A percentile compares a stretch with the other conserved stretches of the same genome.
Conservation (phyloP, 2,888 invertebrate species). For the Melieria crassipennis region DNA sequence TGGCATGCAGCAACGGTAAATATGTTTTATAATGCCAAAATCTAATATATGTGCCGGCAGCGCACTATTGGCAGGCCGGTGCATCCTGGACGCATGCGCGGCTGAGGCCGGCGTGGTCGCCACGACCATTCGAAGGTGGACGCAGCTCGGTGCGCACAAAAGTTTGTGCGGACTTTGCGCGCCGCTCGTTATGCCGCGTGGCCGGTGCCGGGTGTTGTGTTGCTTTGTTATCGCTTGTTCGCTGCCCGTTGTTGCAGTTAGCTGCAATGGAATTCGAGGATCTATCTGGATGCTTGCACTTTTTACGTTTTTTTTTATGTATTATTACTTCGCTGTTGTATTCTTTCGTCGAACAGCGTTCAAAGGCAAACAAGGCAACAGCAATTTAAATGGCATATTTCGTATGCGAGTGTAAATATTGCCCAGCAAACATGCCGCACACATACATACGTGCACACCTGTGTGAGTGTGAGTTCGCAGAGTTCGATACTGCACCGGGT, state of each 20-base stretch:
- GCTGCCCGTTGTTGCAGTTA: slow-evolving; percentile 11
- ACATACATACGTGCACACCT: slow-evolving; percentile 2
- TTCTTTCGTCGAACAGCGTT: no score
- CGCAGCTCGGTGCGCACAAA: no score
- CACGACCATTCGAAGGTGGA: no score
- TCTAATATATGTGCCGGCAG: neutral
- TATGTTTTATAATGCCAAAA: slow-evolving; percentile 40
- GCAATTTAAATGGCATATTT: slow-evolving; percentile 34
- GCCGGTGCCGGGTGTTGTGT: no score
- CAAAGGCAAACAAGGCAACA: neutral
- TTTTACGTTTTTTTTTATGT: no score
- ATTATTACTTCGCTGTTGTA: no score
- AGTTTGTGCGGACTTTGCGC: no score
- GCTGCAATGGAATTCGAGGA: slow-evolving; percentile 22
- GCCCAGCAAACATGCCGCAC: slow-evolving; percentile 16
- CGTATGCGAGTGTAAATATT: slow-evolving; percentile 23
- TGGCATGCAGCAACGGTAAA: slow-evolving; percentile 42
- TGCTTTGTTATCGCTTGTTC: no score
- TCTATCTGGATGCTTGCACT: neutral
- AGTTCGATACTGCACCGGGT: neutral
- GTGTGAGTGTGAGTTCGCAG: neutral
- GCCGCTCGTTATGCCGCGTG: no score
- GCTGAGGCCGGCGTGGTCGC: no score
- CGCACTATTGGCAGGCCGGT: neutral
- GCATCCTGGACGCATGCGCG: no score